These are phyloP conservation scores for Leucoraja ocellata DNA, from an alignment of 2,797 vertebrate genomes.

Conservation along the genomic window DNA sequence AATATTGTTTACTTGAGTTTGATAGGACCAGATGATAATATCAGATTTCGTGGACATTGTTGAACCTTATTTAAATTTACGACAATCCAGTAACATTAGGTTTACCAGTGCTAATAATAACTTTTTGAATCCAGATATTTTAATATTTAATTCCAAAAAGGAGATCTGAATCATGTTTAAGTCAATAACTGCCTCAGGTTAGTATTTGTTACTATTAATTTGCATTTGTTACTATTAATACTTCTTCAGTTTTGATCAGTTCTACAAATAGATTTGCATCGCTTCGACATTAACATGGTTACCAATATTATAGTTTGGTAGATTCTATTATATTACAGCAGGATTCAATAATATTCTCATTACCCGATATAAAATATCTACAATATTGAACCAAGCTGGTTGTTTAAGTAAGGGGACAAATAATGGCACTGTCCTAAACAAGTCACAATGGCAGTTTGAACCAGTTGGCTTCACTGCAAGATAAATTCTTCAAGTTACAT, in stretches of 20 bases:
- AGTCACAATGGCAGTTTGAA: constrained; percentile 27
- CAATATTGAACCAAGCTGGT: background rate
- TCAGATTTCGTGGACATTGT: too few relatives aligned
- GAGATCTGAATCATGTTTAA: background rate
- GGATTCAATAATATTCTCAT: background rate
- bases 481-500: background rate
- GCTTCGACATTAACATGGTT: background rate
- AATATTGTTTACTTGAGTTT: too few relatives aligned
- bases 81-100: too few relatives aligned
- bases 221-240: background rate
- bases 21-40: too few relatives aligned
- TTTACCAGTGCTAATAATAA: too few relatives aligned
- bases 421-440: background rate
- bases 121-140: too few relatives aligned
- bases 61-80: too few relatives aligned
- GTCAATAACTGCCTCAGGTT: background rate
- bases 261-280: background rate
- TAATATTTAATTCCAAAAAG: too few relatives aligned
- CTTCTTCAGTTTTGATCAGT: background rate
- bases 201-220: background rate
- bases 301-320: background rate
- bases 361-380: background rate
- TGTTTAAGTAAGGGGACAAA: background rate
- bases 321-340: background rate
- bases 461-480: background rate